Evolutionary conservation across 2,888 invertebrate species (phyloP), one percentile per base, ranked within the genome.

Genomic region (Hecatera dysodea): DNA sequence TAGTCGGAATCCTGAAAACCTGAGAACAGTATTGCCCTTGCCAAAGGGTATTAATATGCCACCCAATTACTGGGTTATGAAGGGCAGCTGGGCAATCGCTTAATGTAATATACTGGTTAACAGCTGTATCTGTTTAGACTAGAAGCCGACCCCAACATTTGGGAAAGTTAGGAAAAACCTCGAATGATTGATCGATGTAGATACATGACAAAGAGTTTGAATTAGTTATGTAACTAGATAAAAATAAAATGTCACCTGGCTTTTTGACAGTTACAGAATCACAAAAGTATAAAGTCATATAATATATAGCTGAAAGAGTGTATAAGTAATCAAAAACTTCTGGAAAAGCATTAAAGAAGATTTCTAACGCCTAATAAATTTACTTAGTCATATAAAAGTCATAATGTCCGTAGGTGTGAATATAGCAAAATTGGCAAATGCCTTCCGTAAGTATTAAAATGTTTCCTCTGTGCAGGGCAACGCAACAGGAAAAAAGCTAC

Each of bases 371-470:
- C 42, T 22, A 33, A 56, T n/a, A 53, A 42, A 42, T 2, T 33
- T 36, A 39, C 0, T 22, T 11, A 7, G 15, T 2, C 17, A 44
- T 36, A 36, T 52, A 27, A 52, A 52, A 44, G 22, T 56, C 29
- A 56, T 61, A 61, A 79, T 79, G 78, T 44, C 80, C 24, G 44
- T 52, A 27, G 61, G 44, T 9, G 55, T 70, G 22, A 75, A 62
- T 64, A 2, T 62, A 39, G 50, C 46, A 15, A 75, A 50, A 59
- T 29, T 79, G 17, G 57, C 57, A 9, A 80, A 64, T 67, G 19
- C 71, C 7, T 65, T 79, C 8, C 78, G 78, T 79, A 55, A 80
- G 78, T 71, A 22, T 50, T 11, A 46, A 27, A 36, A 22, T 1
- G 2, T 70, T 70, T 12, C 22, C 19, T 15, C 12, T 9, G 57